Evolutionary conservation across 2,113 vertebrate species (phyloP).

Genomic region (Elanoides forficatus): DNA sequence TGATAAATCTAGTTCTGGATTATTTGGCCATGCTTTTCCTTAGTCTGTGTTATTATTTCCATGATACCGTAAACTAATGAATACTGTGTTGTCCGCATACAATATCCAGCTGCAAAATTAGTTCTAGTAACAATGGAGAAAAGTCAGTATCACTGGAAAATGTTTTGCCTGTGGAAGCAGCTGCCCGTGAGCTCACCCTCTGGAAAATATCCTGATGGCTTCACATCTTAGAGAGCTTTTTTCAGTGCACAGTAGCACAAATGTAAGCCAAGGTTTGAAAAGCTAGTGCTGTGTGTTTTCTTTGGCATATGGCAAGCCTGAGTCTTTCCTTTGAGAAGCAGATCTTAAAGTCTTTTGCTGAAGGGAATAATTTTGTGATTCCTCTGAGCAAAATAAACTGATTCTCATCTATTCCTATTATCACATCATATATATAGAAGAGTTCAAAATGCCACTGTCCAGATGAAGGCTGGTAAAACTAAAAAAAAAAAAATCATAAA

Average conservation of each 20-base stretch:
- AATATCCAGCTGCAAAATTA: slow-evolving; percentile 32
- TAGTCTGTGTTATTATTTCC: neutral
- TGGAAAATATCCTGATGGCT: slow-evolving; percentile 73
- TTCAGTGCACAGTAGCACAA: slow-evolving; percentile 77
- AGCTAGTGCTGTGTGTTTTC: slow-evolving; percentile 70
- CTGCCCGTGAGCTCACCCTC: slow-evolving; percentile 77
- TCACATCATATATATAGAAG: neutral
- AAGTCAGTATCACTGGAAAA: slow-evolving; percentile 68
- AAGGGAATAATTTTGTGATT: slow-evolving; percentile 51
- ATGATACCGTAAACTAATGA: neutral
- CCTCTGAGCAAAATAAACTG: slow-evolving; percentile 15
- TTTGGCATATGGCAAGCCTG: slow-evolving; percentile 66
- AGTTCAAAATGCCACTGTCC: neutral
- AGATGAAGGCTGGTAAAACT: neutral
- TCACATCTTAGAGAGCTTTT: slow-evolving; percentile 50
- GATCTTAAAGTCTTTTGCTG: slow-evolving; percentile 51
- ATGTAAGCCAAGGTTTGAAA: slow-evolving; percentile 71
- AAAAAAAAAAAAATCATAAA: neutral
- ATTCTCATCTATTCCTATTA: neutral
- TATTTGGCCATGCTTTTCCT: neutral
- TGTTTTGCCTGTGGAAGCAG: slow-evolving; percentile 59
- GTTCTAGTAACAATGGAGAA: slow-evolving; percentile 34
- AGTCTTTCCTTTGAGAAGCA: slow-evolving; percentile 49
- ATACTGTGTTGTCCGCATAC: neutral
- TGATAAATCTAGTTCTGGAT: neutral